Evolutionary conservation across 2,888 invertebrate species (phyloP).

Genomic region (Tetanocera ferruginea): DNA sequence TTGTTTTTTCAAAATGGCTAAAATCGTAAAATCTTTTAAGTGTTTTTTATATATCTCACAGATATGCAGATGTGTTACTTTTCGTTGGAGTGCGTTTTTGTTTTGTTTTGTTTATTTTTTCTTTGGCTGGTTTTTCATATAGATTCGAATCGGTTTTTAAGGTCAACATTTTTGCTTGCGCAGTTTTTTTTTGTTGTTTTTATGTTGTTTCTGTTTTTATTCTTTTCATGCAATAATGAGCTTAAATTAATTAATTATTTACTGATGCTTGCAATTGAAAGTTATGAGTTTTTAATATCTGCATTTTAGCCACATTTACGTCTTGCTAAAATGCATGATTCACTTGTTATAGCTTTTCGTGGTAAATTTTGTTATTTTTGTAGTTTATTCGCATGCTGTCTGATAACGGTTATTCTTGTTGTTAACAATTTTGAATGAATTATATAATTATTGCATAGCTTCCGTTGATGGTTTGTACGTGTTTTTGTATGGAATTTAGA

Average conservation of each 20-base stretch:
- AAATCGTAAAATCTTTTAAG: background rate
- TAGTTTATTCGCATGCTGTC: background rate
- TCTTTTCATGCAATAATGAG: background rate
- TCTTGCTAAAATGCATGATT: background rate
- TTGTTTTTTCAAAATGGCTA: background rate
- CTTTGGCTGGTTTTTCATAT: background rate
- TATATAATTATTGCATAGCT: background rate
- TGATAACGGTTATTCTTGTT: background rate
- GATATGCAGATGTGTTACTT: conserved; percentile 2
- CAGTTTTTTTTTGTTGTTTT: background rate
- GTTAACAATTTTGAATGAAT: background rate
- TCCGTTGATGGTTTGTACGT: conserved; percentile 16
- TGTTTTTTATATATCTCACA: background rate
- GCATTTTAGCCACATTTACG: background rate
- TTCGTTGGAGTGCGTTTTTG: background rate
- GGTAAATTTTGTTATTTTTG: background rate
- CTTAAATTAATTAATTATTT: background rate
- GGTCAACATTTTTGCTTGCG: background rate
- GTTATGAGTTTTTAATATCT: background rate
- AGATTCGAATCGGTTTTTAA: background rate
- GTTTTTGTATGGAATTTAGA: conserved; percentile 34
- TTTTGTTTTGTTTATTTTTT: background rate
- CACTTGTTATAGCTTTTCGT: no score
- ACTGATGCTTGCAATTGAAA: background rate
- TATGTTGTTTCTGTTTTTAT: no score